Conservation (phyloP, 2,888 invertebrate species). For the Drosophila picticornis region DNA sequence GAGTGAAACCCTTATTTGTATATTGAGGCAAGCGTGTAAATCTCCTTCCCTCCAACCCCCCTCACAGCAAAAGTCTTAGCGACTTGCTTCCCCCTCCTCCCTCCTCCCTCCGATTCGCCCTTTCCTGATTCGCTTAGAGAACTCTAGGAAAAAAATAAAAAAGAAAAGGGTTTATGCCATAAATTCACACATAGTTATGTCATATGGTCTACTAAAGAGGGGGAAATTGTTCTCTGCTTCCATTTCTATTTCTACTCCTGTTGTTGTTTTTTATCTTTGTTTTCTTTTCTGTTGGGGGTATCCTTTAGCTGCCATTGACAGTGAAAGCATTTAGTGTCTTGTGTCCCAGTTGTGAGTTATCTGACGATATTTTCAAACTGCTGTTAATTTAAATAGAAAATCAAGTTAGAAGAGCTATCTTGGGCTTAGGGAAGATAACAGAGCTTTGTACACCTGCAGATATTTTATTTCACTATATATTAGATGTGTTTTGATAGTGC, state of each 20-base stretch:
- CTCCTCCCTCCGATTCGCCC: conserved; percentile 14
- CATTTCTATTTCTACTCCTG: conserved; percentile 4
- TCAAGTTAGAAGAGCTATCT: not conserved
- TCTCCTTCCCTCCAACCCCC: conserved; percentile 52
- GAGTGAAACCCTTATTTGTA: conserved; percentile 77
- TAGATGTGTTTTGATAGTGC: not conserved
- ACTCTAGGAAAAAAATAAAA: conserved; percentile 41
- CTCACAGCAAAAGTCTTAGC: conserved; percentile 15
- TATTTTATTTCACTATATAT: not conserved
- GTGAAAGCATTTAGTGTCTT: conserved; percentile 30
- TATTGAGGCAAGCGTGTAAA: conserved; percentile 79
- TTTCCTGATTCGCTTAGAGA: conserved; percentile 71
- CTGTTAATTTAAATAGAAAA: conserved; percentile 24
- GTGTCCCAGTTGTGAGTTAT: conserved; percentile 46
- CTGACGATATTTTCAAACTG: conserved; percentile 50
- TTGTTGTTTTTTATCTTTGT: conserved; percentile 33
- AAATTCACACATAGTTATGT: conserved; percentile 82
- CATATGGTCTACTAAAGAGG: conserved; percentile 59
- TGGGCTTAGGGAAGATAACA: not conserved
- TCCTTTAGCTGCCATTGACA: conserved; percentile 37
- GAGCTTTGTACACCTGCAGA: not conserved
- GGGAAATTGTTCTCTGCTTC: conserved; percentile 8
- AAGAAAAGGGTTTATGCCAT: conserved; percentile 78
- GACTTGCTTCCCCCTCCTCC: conserved; percentile 18
- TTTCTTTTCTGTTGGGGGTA: conserved; percentile 33